Base-by-base conservation (phyloP, 2,888 invertebrate species). In the Leistus spinibarbis region DNA sequence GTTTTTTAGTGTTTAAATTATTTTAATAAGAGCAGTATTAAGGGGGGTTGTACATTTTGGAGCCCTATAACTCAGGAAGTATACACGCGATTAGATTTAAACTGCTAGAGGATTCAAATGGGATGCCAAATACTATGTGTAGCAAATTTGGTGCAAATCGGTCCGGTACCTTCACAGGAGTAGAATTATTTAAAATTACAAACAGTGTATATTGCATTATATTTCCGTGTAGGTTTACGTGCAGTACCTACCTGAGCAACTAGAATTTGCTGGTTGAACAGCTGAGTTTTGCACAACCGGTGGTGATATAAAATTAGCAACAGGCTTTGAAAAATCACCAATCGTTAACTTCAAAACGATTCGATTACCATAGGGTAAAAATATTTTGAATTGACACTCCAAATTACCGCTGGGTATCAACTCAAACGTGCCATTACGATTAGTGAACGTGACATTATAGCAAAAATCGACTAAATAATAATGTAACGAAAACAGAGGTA, bases 381-480 rank as follows among this genome's bases (percentile, higher is more conserved):
- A 91, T 69, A 93, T 90, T 79, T 88, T 87, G 83, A 92, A 92
- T 22, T 91, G 91, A 83, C 93, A 93, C 78, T 89, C 86, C 23
- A 92, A 84, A 62, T 89, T 88, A 13, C 87, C 85, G 0, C 87
- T 88, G 5, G 90, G 90, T 78, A 89, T 89, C 82, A 91, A 86
- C 82, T 90, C 90, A 86, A 90, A 90, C 81, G 91, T 89, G 81
- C 90, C 92, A 86, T 91, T 92, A 78, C 88, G 87, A 69, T 87
- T 86, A 79, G 88, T 88, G 79, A 91, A 88, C 53, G 91, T 90
- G 78, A 92, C 89, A 83, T 92, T 91, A 82, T 92, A 91, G 81
- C 93, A 93, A 82, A 90, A 90, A 85, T 93, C 92, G 76, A 92
- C 92, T 80, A 90, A 85, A 81, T 89, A 90, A 86, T 90, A 92